Base-by-base conservation (phyloP, 2,797 vertebrate genomes). In the Hypotaenidia philippensis region DNA sequence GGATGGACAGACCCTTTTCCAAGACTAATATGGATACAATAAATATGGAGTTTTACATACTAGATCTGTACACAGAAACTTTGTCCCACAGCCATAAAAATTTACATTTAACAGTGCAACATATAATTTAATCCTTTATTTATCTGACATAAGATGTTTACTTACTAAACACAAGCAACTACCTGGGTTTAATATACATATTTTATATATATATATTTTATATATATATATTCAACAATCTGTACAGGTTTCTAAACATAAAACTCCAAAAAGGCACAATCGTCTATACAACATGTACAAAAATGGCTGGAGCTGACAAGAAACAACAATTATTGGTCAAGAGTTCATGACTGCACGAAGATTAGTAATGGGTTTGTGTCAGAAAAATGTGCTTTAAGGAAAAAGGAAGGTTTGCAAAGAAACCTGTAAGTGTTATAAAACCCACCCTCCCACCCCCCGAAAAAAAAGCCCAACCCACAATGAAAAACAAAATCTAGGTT, bases 271-370 rank as follows among this genome's bases (percentile, higher is more conserved):
- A 99, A 99, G 99, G 99, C 99, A 99, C 99, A 98, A 99, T 98
- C 83, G 98, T 99, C 99, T 99, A 98, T 99, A 99, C 99, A 99
- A 99, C 99, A 99, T 99, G 98, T 99, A 99, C 99, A 99, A 99
- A 98, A 98, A 97, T 98, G 98, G 98, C 97, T 97, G 98, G 98
- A 98, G 98, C 97, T 96, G 98, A 99, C 98, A 98, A 97, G 97
- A 97, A 98, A 98, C 96, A 97, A 98, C 98, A 97, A 98, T 98
- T 98, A 99, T 99, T 99, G 99, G 99, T 99, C 99, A 98, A 99
- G 97, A 98, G 97, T 98, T 98, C 98, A 98, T 98, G 99, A 99
- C 99, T 99, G 99, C 99, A 99, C 99, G 74, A 99, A 99, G 97
- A 98, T 98, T 97, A 98, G 98, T 99, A 98, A 98, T 98, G 98